Evolutionary conservation across 2,113 vertebrate species (phyloP).

Genomic region (Tangachromis dhanisi): DNA sequence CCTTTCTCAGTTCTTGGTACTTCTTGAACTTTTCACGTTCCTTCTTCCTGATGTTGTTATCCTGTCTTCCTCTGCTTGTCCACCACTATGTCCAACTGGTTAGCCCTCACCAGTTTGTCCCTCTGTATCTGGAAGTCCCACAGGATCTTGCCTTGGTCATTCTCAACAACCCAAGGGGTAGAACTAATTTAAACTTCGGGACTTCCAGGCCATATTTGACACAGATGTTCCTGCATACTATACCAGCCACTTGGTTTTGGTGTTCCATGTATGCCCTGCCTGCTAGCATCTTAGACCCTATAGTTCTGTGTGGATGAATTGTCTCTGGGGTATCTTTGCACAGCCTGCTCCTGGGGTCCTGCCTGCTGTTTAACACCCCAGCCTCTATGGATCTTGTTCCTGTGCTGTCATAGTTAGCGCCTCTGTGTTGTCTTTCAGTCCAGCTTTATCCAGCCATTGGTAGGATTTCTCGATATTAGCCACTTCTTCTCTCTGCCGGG

Average conservation of each 20-base stretch:
- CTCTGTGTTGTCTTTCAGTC: neutral
- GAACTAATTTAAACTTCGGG: neutral
- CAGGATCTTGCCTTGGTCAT: neutral
- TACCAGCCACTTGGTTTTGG: neutral
- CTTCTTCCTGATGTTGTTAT: neutral
- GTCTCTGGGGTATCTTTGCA: neutral
- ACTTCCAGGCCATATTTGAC: neutral
- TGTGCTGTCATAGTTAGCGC: neutral
- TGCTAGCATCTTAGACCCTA: neutral
- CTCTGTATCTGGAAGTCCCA: neutral
- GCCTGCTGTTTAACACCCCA: neutral
- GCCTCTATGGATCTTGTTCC: neutral
- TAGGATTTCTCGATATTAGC: neutral
- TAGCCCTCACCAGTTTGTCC: neutral
- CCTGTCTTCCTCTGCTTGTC: neutral
- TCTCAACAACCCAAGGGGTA: neutral
- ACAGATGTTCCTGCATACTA: neutral
- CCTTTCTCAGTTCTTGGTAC: neutral
- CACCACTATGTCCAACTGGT: neutral
- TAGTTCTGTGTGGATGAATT: neutral
- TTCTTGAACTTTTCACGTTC: neutral
- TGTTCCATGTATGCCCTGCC: neutral
- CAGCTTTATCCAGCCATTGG: neutral
- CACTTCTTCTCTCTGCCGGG: neutral
- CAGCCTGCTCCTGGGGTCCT: neutral